These are phyloP conservation scores for Pelusios castaneus DNA, from an alignment of 2,113 vertebrate species.

Conservation along the genomic window DNA sequence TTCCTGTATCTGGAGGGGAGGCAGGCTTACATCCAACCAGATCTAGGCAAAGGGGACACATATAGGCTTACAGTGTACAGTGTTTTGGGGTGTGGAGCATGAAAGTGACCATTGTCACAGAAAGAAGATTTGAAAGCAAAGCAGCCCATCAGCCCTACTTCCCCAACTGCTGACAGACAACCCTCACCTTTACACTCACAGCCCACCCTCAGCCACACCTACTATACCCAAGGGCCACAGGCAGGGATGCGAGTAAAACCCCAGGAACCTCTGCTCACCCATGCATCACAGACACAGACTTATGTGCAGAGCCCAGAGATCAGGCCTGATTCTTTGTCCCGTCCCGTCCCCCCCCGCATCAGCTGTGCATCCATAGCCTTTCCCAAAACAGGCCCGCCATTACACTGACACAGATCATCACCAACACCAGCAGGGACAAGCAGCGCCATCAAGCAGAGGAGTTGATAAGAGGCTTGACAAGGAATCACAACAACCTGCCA, in stretches of 20 bases:
- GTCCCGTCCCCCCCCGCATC: too few relatives aligned
- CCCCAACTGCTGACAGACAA: background rate
- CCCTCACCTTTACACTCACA: background rate
- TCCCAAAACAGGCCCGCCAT: background rate
- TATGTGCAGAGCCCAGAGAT: slow-evolving; percentile 24
- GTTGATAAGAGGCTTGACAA: background rate
- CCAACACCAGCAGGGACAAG: background rate
- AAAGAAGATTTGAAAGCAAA: background rate
- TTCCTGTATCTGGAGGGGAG: background rate
- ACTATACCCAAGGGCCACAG: slow-evolving; percentile 7
- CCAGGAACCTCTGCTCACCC: background rate
- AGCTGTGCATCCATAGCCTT: slow-evolving; percentile 17
- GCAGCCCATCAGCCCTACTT: background rate
- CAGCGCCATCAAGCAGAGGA: slow-evolving; percentile 23
- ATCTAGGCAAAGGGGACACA: background rate
- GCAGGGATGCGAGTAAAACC: background rate
- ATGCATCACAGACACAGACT: background rate
- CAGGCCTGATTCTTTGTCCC: slow-evolving; percentile 26
- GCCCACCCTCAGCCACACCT: background rate
- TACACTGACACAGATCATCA: background rate
- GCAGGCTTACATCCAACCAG: too few relatives aligned
- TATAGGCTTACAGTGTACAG: background rate
- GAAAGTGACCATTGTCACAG: background rate
- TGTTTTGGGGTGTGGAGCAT: fast-evolving
- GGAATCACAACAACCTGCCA: slow-evolving; percentile 1